Evolutionary conservation across 2,113 vertebrate species (phyloP), one percentile per base, ranked within the genome.

Genomic region (Himantopus leucocephalus): DNA sequence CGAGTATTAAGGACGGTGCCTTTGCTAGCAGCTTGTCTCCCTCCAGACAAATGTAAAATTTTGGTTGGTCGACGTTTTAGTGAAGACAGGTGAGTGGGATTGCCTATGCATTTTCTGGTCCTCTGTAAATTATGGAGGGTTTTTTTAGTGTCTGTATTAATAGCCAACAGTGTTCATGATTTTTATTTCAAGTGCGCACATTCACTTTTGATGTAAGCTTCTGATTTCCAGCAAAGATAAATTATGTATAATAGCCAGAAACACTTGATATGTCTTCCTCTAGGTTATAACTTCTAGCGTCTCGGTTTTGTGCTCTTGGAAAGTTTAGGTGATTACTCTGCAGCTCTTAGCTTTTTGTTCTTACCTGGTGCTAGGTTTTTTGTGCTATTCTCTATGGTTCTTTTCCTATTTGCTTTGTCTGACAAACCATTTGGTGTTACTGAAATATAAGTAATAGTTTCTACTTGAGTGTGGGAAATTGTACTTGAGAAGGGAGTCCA

Each of bases 1-100:
- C 97, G 99, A 94, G 99, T 99, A 4, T 98, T 99, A 79, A 98
- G 99, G 60, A 99, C 99, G 0, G 99, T 99, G 13, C 99, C 99
- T 86, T 98, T 99, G 39, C 98, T 99, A 41, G 98, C 98, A 43
- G 99, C 99, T 27, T 99, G 99, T 96, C 98, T 99, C 12, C 99
- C 99, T n/a, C 97, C 98, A 79, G 99, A 98, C 55, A 99, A 99
- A 96, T 99, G 99, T 96, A 99, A 98, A 80, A 98, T 99, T 48
- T 98, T 99, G 79, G 97, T 99, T 79, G 99, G 99, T 70, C 98
- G 99, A 74, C 98, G 99, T 92, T 99, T 99, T 94, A 99, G 95
- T 85, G 99, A 99, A 94, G 99, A 99, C 74, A 99, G 99, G 99
- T 99, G 97, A 98, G 96, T 12, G n/a, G 35, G 19, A 85, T 37